Evolutionary conservation across 2,113 vertebrate genomes (phyloP), one percentile per base, ranked within the genome.

Genomic region (Pteruthius melanotis): DNA sequence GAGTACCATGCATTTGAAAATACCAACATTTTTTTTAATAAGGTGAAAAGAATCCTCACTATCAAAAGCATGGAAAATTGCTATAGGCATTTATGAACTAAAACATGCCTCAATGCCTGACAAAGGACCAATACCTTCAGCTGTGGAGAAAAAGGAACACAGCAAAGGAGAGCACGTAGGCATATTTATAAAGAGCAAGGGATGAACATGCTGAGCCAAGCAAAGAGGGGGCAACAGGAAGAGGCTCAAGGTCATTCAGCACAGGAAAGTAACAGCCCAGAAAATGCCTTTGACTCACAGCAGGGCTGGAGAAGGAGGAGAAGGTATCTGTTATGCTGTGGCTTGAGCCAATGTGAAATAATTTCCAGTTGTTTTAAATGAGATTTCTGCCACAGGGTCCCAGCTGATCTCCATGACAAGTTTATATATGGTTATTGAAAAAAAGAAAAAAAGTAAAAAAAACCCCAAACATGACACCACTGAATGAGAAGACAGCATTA

Each of bases 201-300:
- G 45, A 49, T 23, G 66, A 1, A 1, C 70, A 23, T 15, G 39
- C 82, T 52, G 70, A 91, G 87, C 49, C 65, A 54, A 24, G 80
- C 30, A 82, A 87, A 92, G 90, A 45, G 3, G 1, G 40, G n/a
- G 42, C 23, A 33, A 68, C 3, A 19, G 82, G 40, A 93, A 80
- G 75, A 57, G 59, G 52, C 45, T 74, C 8, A 3, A 87, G 86
- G 52, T 90, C 47, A 0, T 33, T 93, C 4, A 3, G 47, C 63
- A 60, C 42, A 74, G 47, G 22, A 77, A 83, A 88, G 63, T 15
- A 70, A 53, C 3, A 15, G 86, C 53, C 72, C 76, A 81, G 37
- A 92, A 93, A 94, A 90, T 21, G 28, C 20, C n/a, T 96, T 70
- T 80, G 47, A 88, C 81, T 92, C 87, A 90, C 87, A 85, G 71